Base-by-base conservation (phyloP, 2,888 invertebrate genomes). In the Xestia ashworthii region DNA sequence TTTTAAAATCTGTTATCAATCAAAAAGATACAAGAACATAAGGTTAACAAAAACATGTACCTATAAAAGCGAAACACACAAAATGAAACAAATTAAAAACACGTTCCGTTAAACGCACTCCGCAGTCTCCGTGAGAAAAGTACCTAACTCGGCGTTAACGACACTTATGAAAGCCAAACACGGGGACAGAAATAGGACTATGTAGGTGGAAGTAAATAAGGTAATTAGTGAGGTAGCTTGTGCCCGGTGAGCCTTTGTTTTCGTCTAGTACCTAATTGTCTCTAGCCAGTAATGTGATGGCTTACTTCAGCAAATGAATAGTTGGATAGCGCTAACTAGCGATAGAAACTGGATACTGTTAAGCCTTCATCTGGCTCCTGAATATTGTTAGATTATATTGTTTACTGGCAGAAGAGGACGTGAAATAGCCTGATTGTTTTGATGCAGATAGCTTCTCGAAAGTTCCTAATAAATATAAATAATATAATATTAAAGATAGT, bases 81-180 rank as follows among this genome's bases (percentile, higher is more conserved):
- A 66, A 72, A 65, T 64, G 12, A 25, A 69, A 46, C 55, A 64
- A 67, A 62, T 74, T 48, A 58, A 55, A 82, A 71, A 62, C 66
- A 41, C 62, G 32, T 78, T 78, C 25, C 25, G 32, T 32, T 38
- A 55, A 72, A 64, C 79, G 73, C 69, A 71, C 32, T 53, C 12
- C 68, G 41, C 75, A 60, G 71, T 53, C 19, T 60, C 50, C 55
- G 89, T 87, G 76, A 84, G 85, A 60, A 85, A 76, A 70, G 75
- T 48, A 50, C 81, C 83, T 89, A 86, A 90, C 84, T 78, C 76
- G 76, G 83, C 87, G 88, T 86, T 90, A 91, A 92, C 88, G 90
- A 90, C 89, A 91, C 91, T 90, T 91, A 91, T 89, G 90, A 89
- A 91, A 90, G 88, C 89, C 90, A 91, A 92, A 92, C 91, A 91